Base-by-base conservation (phyloP, 2,797 vertebrate species). In the Holocentrus rufus region DNA sequence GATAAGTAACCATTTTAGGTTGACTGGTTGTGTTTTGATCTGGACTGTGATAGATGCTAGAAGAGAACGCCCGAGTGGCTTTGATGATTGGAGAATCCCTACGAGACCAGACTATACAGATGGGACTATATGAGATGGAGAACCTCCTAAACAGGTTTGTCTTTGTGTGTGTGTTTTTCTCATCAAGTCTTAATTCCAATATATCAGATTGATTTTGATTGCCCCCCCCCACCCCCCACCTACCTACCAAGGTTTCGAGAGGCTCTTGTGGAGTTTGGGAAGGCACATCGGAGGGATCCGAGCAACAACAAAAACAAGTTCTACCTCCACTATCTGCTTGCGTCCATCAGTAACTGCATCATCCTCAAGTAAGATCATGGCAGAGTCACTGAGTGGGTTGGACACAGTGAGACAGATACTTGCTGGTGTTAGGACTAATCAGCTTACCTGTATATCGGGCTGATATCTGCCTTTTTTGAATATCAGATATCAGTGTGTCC, bases 51-150 rank as follows among this genome's bases (percentile, higher is more conserved):
- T 18, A 99, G 98, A 99, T 99, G 94, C 90, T 99, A 88, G 95
- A 95, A 77, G 97, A 99, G 88, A 99, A 99, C 17, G 94, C 96
- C 60, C 93, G 91, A 0, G 95, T 98, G 49, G 95, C 95, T 25
- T 90, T 95, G 61, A 91, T 95, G 92, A 95, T 99, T 49, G 94
- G 95, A 0, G 83, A 91, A 56, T 92, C 94, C 5, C 92, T 99
- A 52, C 92, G 94, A 83, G 93, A 93, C 73, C 96, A 96, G 85
- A 94, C 96, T 2, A 94, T 95, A 39, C 89, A 88, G 83, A 98
- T 97, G 95, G 96, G 96, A 5, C 88, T 99, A 62, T 95, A 94
- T 56, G 96, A 98, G 88, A 93, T 98, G 72, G 95, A 96, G 65
- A 91, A 91, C 55, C 97, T 98, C 77, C 88, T 99, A 13, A 93